Base-by-base conservation (phyloP, 2,888 invertebrate genomes). In the Drosophila fungiperda region DNA sequence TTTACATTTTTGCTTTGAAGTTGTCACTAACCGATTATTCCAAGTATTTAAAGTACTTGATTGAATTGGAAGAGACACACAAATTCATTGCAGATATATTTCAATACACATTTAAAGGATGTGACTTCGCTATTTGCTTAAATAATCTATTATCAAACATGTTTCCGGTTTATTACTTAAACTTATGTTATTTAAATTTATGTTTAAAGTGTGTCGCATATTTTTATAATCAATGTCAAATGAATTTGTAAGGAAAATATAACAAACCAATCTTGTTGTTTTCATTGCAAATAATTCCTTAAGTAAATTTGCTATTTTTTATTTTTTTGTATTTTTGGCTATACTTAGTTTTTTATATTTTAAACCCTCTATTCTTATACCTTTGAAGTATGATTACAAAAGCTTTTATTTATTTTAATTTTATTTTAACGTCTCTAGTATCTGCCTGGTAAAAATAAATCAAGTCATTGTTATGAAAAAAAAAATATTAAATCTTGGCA, bases 1-100 rank as follows among this genome's bases (percentile, higher is more conserved):
- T 52, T 38, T 23, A 62, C 45, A 33, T n/a, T 50, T 50, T 52
- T 53, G 26, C 80, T 78, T 80, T 75, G 77, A 80, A 67, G 77
- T 76, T 38, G 9, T 38, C 17, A 36, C 63, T 42, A 38, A 23
- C 42, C 58, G 65, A 33, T 26, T 72, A 48, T 66, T 71, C 42
- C 58, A 42, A 52, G 63, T 63, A 60, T 36, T 67, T 58, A 40
- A 63, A 50, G 55, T 61, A 62, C 23, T 40, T 49, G 17, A 57
- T 40, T 54, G 29, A 5, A 36, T n/a, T 49, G 26, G 29, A 11
- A n/a, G 8, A 4, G 32, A 52, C 29, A 29, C 12, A 29, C 15
- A 42, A 29, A 42, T 7, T 20, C 17, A 32, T 60, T 11, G 26
- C 1, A 36, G 12, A 26, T 42, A 36, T 23, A 23, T 42, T 42